Evolutionary conservation across 2,113 vertebrate species (phyloP).

Genomic region (Pelecanus crispus): DNA sequence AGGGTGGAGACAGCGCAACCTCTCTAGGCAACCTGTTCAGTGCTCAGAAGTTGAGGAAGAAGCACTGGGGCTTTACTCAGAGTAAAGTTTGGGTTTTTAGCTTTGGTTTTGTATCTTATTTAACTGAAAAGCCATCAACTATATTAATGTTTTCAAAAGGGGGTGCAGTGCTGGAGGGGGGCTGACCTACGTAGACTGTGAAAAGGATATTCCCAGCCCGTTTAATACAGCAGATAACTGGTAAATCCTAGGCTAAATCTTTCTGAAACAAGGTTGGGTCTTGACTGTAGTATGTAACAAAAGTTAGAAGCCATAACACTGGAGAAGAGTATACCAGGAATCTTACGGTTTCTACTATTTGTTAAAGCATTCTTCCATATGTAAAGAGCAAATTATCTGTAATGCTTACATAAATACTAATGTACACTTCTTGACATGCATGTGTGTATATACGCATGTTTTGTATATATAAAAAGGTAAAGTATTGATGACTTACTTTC

Average conservation of each 20-base stretch:
- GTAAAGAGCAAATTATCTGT: background rate
- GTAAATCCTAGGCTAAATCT: background rate
- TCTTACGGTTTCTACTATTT: background rate
- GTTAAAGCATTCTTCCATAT: background rate
- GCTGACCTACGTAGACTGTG: accelerated
- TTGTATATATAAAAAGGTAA: background rate
- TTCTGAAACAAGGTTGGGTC: background rate
- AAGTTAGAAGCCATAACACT: background rate
- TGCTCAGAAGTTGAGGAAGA: background rate
- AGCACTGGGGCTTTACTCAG: background rate
- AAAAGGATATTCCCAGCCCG: background rate
- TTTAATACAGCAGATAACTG: background rate
- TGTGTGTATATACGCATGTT: background rate
- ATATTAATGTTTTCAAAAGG: background rate
- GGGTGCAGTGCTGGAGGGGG: background rate
- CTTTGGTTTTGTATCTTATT: background rate
- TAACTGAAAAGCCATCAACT: no score
- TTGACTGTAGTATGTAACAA: background rate
- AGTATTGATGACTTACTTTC: background rate
- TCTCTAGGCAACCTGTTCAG: background rate
- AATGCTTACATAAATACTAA: background rate
- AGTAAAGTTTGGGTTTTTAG: background rate
- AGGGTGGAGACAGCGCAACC: background rate
- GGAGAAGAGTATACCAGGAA: background rate
- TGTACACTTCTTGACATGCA: background rate